Percentiles rank a stretch among this genome's conserved stretches.
phyloP scores from a whole-genome alignment of 2,888 invertebrate species.

The Fragum sueziense region DNA sequence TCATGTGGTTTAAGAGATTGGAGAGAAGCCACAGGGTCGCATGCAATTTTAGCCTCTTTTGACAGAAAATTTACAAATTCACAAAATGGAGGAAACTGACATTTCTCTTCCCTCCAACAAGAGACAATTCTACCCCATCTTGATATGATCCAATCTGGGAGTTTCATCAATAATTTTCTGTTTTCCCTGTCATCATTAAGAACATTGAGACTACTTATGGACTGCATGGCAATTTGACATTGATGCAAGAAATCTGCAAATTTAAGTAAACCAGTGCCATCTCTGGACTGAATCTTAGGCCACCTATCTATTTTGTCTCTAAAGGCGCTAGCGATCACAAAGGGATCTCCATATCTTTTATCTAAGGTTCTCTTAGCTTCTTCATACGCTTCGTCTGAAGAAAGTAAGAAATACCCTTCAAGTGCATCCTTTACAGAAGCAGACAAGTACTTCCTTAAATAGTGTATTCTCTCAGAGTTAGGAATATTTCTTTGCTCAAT shows the following conservation, averaged over 20 bases:
- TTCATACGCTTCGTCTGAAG: constrained; percentile 34
- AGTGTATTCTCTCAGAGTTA: constrained; percentile 13
- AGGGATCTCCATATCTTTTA: constrained; percentile 46
- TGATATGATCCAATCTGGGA: constrained; percentile 41
- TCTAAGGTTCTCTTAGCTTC: constrained; percentile 49
- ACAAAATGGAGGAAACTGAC: constrained; percentile 37
- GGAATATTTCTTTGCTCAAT: constrained; percentile 2
- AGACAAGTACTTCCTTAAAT: constrained; percentile 9
- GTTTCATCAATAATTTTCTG: constrained; percentile 41
- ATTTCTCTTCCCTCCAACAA: constrained; percentile 16
- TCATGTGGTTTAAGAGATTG: constrained; percentile 6
- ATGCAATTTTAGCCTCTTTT: constrained; percentile 49
- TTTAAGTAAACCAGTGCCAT: constrained; percentile 26
- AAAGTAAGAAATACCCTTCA: constrained; percentile 10
- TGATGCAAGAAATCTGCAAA: constrained; percentile 42
- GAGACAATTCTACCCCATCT: constrained; percentile 37
- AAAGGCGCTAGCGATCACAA: constrained; percentile 44
- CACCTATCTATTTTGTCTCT: constrained; percentile 50
- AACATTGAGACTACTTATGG: constrained; percentile 14
- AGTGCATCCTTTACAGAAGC: constrained; percentile 4
- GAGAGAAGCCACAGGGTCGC: constrained; percentile 55
- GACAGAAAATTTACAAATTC: constrained; percentile 41
- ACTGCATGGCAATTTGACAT: constrained; percentile 30
- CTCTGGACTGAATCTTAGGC: constrained; percentile 37
- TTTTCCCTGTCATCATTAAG: constrained; percentile 52